These are phyloP conservation scores for Lycocerus yunnanus DNA, from an alignment of 2,888 invertebrate species.

Conservation along the genomic window DNA sequence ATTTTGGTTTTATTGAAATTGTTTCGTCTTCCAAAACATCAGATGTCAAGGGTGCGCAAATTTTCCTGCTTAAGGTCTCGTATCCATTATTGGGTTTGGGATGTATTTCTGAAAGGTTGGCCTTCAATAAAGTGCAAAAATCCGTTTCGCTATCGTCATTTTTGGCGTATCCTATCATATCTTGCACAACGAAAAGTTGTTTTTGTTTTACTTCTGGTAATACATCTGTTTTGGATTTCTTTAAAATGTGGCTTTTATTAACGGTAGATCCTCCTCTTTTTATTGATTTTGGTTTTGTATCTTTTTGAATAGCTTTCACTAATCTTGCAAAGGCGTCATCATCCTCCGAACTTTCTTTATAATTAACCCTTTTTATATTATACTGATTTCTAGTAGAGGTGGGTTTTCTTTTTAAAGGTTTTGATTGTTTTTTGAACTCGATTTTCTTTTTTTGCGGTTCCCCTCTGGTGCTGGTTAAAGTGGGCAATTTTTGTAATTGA, in stretches of 20 bases:
- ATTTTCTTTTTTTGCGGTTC: not conserved
- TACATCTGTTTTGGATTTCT: not conserved
- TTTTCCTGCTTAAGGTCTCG: too few species aligned
- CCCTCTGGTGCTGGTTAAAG: not conserved
- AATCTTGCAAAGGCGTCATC: not conserved
- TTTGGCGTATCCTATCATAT: too few species aligned
- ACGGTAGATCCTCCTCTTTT: not conserved
- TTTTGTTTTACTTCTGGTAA: too few species aligned
- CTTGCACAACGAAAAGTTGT: too few species aligned
- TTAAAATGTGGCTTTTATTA: not conserved
- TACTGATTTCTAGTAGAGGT: not conserved
- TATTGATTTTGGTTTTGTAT: not conserved
- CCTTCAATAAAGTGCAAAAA: too few species aligned
- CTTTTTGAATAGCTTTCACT: not conserved
- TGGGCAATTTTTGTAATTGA: not conserved
- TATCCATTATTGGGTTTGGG: too few species aligned
- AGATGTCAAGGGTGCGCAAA: too few species aligned
- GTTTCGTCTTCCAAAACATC: too few species aligned
- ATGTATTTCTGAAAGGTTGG: too few species aligned
- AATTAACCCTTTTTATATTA: not conserved
- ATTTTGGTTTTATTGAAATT: too few species aligned
- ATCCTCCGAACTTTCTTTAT: not conserved
- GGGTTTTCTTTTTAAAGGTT: not conserved
- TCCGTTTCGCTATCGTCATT: too few species aligned
- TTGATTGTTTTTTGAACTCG: rapidly evolving